These are phyloP conservation scores for Zosterops japonicus DNA, from an alignment of 2,113 vertebrate species.

Conservation along the genomic window DNA sequence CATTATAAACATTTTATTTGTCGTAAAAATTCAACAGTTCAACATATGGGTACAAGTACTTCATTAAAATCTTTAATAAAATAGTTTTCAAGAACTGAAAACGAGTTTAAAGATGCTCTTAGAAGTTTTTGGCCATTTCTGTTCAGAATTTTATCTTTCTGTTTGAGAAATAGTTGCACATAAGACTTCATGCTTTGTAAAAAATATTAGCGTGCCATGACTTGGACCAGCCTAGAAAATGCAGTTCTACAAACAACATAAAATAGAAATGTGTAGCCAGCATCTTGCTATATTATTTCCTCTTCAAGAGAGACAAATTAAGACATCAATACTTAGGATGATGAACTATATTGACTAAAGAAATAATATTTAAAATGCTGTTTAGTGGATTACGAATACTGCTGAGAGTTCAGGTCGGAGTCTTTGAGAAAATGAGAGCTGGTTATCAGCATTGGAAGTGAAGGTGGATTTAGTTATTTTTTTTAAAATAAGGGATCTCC, in stretches of 20 bases:
- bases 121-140: neutral
- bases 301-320: neutral
- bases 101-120: neutral
- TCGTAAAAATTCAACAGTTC: neutral
- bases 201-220: neutral
- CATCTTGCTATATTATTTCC: neutral
- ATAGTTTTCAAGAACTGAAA: neutral
- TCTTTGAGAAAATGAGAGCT: neutral
- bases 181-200: neutral
- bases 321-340: neutral
- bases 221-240: neutral
- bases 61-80: neutral
- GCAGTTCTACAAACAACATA: neutral
- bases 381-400: neutral
- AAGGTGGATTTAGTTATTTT: neutral
- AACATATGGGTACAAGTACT: neutral
- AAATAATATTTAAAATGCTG: neutral
- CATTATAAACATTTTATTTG: neutral
- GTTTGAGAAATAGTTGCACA: neutral
- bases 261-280: neutral
- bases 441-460: neutral
- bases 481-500: neutral
- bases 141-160: neutral
- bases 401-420: neutral
- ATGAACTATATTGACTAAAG: neutral